Base-by-base conservation (phyloP, 2,888 invertebrate species). In the Malthinus seriepunctatus region DNA sequence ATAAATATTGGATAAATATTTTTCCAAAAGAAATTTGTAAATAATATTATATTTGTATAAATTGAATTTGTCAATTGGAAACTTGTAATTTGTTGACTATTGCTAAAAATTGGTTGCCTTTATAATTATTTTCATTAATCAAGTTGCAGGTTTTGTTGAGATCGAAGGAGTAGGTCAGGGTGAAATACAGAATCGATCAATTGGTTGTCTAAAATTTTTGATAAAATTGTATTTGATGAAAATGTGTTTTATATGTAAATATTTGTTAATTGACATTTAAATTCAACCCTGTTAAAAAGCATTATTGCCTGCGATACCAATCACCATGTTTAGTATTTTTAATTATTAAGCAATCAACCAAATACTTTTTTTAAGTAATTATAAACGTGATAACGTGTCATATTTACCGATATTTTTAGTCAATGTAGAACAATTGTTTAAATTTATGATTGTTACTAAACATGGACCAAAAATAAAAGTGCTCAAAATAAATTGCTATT, bases 401-500 rank as follows among this genome's bases (percentile, higher is more conserved):
- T 65, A 66, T 63, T 63, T 59, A 56, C 44, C 44, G 61, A 64
- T 60, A 53, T 60, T 63, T n/a, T 62, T 63, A 60, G 56, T 63
- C 55, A 56, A 63, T 60, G 38, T 63, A 60, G 53, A 54, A 57
- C 38, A 52, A 52, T 60, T 45, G 53, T 39, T 57, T 45, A 47
- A 56, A 33, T 15, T 48, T 51, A 48, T 39, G 50, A 45, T 61
- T 57, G 56, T 56, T 65, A 61, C 69, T 69, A 67, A 69, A 69
- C 67, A 67, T 66, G 69, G 67, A 67, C 66, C 65, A 67, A 67
- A 64, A 58, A 54, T 44, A 32, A 38, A 68, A 66, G 67, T 69
- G 70, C 70, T 70, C 70, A 70, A 70, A 65, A 62, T 31, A 47
- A 48, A 56, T 58, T 63, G 63, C 65, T 68, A 64, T 66, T 66